Evolutionary conservation across 2,113 vertebrate species (phyloP).

Genomic region (Ibidorhyncha struthersii): DNA sequence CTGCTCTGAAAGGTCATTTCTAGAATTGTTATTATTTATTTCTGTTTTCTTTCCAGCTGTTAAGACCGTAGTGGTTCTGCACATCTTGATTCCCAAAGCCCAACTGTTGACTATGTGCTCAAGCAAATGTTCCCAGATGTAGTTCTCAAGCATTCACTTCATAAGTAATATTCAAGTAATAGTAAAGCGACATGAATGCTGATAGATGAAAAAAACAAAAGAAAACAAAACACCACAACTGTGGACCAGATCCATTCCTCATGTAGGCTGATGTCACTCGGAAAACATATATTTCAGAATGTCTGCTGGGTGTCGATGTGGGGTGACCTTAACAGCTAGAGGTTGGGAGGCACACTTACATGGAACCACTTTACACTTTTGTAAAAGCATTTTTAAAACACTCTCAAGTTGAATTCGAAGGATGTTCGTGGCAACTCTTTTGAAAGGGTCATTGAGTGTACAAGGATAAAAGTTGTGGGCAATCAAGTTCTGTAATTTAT

Average conservation of each 20-base stretch:
- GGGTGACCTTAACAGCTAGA: background rate
- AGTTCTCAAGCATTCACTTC: background rate
- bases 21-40: background rate
- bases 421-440: conserved; percentile 15
- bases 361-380: background rate
- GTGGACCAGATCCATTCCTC: background rate
- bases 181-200: background rate
- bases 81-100: background rate
- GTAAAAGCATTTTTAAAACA: conserved; percentile 17
- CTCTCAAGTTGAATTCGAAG: background rate
- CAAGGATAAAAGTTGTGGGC: conserved; percentile 17
- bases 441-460: conserved; percentile 36
- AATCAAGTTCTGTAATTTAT: conserved; percentile 20
- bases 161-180: background rate
- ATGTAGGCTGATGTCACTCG: background rate
- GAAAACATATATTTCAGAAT: background rate
- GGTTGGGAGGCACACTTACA: background rate
- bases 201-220: background rate
- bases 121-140: background rate
- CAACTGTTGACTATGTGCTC: background rate
- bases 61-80: background rate
- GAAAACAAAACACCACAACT: background rate
- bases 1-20: background rate
- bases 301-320: background rate
- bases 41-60: background rate